Evolutionary conservation across 2,888 invertebrate genomes (phyloP).

Genomic region (Calliphora vomitoria): DNA sequence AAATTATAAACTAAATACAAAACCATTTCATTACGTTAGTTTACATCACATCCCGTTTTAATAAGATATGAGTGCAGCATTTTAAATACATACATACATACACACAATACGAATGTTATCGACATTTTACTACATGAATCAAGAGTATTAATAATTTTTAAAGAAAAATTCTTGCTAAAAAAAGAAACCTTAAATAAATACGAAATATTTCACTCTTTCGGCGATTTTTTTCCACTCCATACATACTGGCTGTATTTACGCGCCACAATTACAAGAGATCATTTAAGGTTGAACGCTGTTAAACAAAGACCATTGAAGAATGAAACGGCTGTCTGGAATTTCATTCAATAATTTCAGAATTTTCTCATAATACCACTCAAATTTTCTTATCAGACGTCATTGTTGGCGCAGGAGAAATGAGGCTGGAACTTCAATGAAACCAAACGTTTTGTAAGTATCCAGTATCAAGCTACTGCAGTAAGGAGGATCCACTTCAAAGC

Average conservation of each 20-base stretch:
- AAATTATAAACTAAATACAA: slow-evolving; percentile 30
- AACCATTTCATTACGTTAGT: slow-evolving; percentile 21
- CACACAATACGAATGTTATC: slow-evolving; percentile 27
- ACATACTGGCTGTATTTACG: neutral
- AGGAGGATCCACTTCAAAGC: too few relatives aligned
- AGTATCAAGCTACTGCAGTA: too few relatives aligned
- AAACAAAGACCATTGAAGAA: slow-evolving; percentile 47
- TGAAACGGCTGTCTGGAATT: slow-evolving; percentile 4
- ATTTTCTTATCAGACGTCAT: slow-evolving; percentile 18
- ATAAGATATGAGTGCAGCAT: slow-evolving; percentile 42
- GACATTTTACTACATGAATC: slow-evolving; percentile 5
- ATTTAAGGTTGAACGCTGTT: slow-evolving; percentile 61
- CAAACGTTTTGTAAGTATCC: too few relatives aligned
- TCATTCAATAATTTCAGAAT: slow-evolving; percentile 18
- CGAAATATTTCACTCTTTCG: slow-evolving; percentile 16
- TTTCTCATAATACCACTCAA: neutral
- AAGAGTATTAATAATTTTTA: neutral
- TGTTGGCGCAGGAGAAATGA: neutral
- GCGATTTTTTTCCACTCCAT: neutral
- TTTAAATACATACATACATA: neutral
- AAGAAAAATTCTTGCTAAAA: neutral
- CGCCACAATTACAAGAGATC: slow-evolving; percentile 47
- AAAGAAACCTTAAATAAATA: neutral
- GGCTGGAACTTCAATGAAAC: too few relatives aligned
- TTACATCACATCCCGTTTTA: slow-evolving; percentile 68